Percentiles rank a stretch among this genome's conserved stretches.
Evolutionary conservation across 1,140 invertebrate species (phyloP).

Genomic region (Lordiphosa collinella): DNA sequence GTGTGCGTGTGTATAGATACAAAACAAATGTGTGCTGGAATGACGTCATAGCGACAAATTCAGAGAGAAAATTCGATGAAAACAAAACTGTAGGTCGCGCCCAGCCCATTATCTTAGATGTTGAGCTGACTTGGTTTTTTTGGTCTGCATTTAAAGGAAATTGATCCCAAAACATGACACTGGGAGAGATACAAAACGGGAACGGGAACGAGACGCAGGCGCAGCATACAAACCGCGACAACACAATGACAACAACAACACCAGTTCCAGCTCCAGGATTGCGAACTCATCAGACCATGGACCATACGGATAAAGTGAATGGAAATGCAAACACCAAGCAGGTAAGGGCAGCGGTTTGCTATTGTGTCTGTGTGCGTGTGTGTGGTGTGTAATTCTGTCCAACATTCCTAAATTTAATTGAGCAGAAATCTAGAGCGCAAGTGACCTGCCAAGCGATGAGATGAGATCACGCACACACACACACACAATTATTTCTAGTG

Average conservation of each 20-base stretch:
- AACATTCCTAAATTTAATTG: constrained; percentile 2
- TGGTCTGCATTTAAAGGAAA: constrained; percentile 19
- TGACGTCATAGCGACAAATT: constrained; percentile 4
- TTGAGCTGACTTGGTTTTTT: constrained; percentile 4
- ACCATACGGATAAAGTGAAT: constrained; percentile 28
- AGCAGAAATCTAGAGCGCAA: constrained; percentile 6
- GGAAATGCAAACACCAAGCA: constrained; percentile 22
- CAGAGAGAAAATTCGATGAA: too few relatives aligned
- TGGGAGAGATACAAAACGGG: constrained; percentile 37
- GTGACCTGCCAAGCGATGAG: constrained; percentile 7
- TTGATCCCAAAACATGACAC: constrained; percentile 40
- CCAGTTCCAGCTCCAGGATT: neutral
- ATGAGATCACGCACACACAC: constrained; percentile 19
- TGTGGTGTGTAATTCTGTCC: neutral
- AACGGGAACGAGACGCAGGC: constrained; percentile 17
- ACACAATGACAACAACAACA: constrained; percentile 14
- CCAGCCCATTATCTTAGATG: neutral
- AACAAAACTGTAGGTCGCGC: too few relatives aligned
- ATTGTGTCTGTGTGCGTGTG: neutral
- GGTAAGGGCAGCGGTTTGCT: neutral
- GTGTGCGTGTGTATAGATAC: neutral
- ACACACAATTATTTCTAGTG: constrained; percentile 1
- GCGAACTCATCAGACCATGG: constrained; percentile 3
- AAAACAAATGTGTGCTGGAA: constrained; percentile 5
- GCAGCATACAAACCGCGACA: constrained; percentile 7